phyloP scores from a whole-genome alignment of 2,797 vertebrate genomes.

The Bufotes viridis region DNA sequence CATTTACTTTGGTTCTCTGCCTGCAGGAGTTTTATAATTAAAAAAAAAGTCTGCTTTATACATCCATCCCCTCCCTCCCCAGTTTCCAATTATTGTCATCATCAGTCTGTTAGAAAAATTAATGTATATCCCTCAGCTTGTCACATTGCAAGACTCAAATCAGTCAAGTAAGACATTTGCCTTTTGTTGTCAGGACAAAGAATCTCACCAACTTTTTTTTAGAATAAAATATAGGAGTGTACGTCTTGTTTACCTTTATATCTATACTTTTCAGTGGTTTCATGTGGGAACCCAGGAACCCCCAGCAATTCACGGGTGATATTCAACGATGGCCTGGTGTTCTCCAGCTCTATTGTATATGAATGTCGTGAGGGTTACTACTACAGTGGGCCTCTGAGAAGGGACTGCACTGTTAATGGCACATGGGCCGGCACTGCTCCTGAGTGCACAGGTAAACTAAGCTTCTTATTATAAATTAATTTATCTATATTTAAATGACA shows the following conservation, averaged over 20 bases:
- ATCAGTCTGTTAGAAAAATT: constrained; percentile 12
- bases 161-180: not conserved
- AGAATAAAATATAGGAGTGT: not conserved
- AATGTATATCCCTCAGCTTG: constrained; percentile 5
- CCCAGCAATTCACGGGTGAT: constrained; percentile 88
- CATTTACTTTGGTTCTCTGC: constrained; percentile 32
- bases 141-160: not conserved
- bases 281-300: constrained; percentile 96
- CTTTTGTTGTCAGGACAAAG: not conserved
- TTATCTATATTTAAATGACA: no score
- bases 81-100: constrained; percentile 28
- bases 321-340: constrained; percentile 89
- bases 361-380: constrained; percentile 94
- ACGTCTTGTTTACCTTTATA: not conserved
- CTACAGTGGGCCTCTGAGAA: constrained; percentile 89
- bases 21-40: constrained; percentile 25
- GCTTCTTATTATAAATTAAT: not conserved
- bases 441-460: constrained; percentile 86
- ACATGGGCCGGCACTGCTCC: constrained; percentile 95
- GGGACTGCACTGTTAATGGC: constrained; percentile 96
- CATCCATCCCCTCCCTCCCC: not conserved
- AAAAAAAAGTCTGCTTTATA: not conserved
- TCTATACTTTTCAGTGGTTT: constrained; percentile 81
- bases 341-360: constrained; percentile 93
- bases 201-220: not conserved